Percentiles rank a stretch among this genome's conserved stretches.
Conservation (phyloP, 1,140 invertebrate species). For the Thereuonema tuberculata region DNA sequence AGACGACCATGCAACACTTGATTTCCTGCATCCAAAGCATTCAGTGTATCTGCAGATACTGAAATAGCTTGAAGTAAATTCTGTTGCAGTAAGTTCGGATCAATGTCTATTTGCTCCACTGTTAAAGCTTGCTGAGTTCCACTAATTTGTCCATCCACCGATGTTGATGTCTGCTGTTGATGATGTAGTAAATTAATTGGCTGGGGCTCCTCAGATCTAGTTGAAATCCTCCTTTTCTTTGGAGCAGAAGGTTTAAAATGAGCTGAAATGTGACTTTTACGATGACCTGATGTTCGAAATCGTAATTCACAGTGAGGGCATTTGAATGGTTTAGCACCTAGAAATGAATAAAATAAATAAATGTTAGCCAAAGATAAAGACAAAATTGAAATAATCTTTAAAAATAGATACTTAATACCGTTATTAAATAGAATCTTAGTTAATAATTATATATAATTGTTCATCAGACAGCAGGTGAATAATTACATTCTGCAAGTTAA, state of each 20-base stretch:
- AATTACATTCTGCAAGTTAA: too few species aligned
- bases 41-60: neutral
- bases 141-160: neutral
- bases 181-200: conserved; percentile 9
- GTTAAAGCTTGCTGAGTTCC: conserved; percentile 6
- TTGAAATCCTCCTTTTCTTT: neutral
- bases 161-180: neutral
- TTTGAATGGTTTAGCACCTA: conserved; percentile 49
- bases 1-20: conserved; percentile 18
- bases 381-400: neutral
- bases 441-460: too few species aligned
- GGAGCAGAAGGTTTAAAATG: conserved; percentile 30
- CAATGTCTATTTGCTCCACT: conserved; percentile 2
- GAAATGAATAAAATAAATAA: conserved; percentile 18
- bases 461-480: too few species aligned
- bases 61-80: neutral
- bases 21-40: conserved; percentile 4
- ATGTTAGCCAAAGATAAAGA: conserved; percentile 14
- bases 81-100: neutral
- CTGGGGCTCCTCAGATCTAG: conserved; percentile 2
- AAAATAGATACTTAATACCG: too few species aligned
- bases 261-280: conserved; percentile 33
- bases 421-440: too few species aligned
- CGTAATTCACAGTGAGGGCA: conserved; percentile 45
- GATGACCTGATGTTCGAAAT: conserved; percentile 42